Percentiles rank a stretch among this genome's conserved stretches.
Conservation (phyloP, 2,888 invertebrate species). For the Agrochola macilenta region DNA sequence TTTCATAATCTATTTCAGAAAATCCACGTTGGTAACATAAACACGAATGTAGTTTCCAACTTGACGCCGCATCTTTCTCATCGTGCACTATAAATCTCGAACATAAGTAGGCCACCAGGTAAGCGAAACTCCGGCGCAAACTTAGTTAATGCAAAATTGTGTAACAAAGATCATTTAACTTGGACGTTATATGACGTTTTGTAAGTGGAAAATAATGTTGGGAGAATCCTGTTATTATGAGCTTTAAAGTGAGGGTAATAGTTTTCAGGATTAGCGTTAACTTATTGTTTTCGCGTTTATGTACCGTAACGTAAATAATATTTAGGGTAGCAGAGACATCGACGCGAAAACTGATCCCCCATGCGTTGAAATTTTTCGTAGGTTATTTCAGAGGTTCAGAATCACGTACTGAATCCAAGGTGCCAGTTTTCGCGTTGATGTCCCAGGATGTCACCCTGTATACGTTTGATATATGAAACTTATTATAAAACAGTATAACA, state of each 20-base stretch:
- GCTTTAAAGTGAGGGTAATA: conserved; percentile 13
- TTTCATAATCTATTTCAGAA: conserved; percentile 31
- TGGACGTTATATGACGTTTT: conserved; percentile 51
- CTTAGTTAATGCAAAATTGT: conserved; percentile 61
- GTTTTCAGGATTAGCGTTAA: conserved; percentile 11
- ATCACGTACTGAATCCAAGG: too few relatives aligned
- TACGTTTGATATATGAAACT: too few relatives aligned
- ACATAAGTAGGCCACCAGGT: conserved; percentile 54
- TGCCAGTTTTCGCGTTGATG: too few relatives aligned
- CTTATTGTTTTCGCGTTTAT: conserved; percentile 9
- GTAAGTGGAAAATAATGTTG: conserved; percentile 41
- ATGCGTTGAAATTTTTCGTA: too few relatives aligned
- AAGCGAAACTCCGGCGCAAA: conserved; percentile 57
- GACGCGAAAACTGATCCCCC: too few relatives aligned
- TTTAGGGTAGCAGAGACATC: too few relatives aligned
- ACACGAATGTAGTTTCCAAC: conserved; percentile 34
- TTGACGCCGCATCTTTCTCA: conserved; percentile 43
- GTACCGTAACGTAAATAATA: background rate
- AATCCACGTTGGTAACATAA: conserved; percentile 25
- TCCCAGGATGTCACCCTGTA: too few relatives aligned
- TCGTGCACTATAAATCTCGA: conserved; percentile 51
- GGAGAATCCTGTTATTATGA: conserved; percentile 17
- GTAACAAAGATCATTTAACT: conserved; percentile 63
- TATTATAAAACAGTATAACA: too few relatives aligned
- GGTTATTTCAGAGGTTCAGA: too few relatives aligned